Evolutionary conservation across 2,797 vertebrate genomes (phyloP).

Genomic region (Champsocephalus gunnari): DNA sequence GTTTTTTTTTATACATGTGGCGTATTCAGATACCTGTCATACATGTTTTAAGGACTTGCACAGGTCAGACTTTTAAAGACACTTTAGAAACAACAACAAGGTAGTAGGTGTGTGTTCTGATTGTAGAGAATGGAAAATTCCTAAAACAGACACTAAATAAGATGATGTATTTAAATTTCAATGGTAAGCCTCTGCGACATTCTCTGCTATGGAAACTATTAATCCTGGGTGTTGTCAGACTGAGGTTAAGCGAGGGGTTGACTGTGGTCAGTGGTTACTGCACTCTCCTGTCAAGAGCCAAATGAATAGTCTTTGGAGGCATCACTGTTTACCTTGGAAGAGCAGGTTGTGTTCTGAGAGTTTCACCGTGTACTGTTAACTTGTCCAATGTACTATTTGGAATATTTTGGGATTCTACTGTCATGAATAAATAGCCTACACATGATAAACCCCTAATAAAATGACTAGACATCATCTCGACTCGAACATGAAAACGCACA

Average conservation of each 20-base stretch:
- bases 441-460: no score
- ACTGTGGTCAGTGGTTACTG: conserved; percentile 54
- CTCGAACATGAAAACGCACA: conserved; percentile 17
- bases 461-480: conserved; percentile 26
- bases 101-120: not conserved
- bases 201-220: conserved; percentile 32
- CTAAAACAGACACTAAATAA: not conserved
- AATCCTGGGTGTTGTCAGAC: conserved; percentile 45
- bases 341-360: conserved; percentile 20
- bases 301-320: conserved; percentile 54
- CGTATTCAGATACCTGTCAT: conserved; percentile 18
- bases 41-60: conserved; percentile 5
- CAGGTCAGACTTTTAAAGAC: conserved; percentile 16
- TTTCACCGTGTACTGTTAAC: conserved; percentile 67
- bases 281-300: conserved; percentile 57
- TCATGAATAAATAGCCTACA: not conserved
- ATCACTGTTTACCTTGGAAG: conserved; percentile 69
- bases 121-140: not conserved
- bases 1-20: not conserved
- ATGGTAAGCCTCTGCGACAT: not conserved
- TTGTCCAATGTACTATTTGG: conserved; percentile 66
- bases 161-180: not conserved
- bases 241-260: conserved; percentile 49
- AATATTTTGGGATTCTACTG: conserved; percentile 28
- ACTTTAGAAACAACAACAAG: not conserved